Percentiles rank a stretch among this genome's conserved stretches.
phyloP scores from a whole-genome alignment of 2,113 vertebrate species.

The Mormyrus iriodes region DNA sequence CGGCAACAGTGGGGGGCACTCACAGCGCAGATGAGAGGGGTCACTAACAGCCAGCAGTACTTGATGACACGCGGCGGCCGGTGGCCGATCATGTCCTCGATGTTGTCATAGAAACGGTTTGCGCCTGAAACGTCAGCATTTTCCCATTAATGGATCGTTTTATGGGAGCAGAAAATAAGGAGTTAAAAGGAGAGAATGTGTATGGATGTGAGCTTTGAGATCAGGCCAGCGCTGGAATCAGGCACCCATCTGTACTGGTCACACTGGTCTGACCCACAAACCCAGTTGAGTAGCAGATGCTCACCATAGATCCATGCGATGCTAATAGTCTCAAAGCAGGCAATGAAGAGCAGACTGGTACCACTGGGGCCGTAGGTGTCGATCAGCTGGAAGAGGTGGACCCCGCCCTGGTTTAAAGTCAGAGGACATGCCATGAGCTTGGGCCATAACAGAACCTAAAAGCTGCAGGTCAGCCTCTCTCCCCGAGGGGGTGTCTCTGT shows the following conservation, averaged over 20 bases:
- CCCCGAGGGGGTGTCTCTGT: neutral
- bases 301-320: slow-evolving; percentile 64
- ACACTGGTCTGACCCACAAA: neutral
- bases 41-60: slow-evolving; percentile 69
- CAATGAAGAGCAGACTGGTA: slow-evolving; percentile 51
- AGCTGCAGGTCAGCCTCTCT: neutral
- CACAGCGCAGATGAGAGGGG: slow-evolving; percentile 60
- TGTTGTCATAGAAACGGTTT: slow-evolving; percentile 67
- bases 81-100: slow-evolving; percentile 70
- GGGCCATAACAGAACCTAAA: neutral
- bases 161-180: neutral
- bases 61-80: slow-evolving; percentile 52
- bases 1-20: slow-evolving; percentile 24
- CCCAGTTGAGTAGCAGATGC: neutral
- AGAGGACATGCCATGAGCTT: neutral
- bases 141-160: neutral
- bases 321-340: slow-evolving; percentile 44
- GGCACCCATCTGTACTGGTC: neutral
- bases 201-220: neutral
- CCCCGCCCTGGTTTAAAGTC: slow-evolving; percentile 49
- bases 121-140: slow-evolving; percentile 48
- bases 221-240: neutral
- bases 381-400: slow-evolving; percentile 47
- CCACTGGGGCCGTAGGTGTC: slow-evolving; percentile 49
- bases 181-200: neutral